Evolutionary conservation across 2,888 invertebrate species (phyloP).

Genomic region (Corythucha ciliata): DNA sequence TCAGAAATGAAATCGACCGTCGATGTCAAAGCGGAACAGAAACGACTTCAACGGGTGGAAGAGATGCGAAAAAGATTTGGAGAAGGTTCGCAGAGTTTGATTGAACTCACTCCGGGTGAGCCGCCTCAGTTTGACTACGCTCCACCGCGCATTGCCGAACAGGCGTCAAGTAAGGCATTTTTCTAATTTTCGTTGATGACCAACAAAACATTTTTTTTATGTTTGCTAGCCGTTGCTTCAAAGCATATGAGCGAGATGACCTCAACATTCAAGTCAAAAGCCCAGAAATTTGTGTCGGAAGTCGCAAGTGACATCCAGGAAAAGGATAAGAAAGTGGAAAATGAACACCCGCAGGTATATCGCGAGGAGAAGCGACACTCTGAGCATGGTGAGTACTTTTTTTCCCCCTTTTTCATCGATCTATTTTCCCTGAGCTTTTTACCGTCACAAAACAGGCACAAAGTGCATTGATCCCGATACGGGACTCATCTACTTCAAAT

Average conservation of each 20-base stretch:
- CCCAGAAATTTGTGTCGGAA: conserved; percentile 57
- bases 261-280: conserved; percentile 56
- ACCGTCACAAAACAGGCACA: conserved; percentile 47
- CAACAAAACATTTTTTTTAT: too few species aligned
- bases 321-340: conserved; percentile 38
- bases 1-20: conserved; percentile 20
- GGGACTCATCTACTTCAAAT: conserved; percentile 69
- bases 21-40: conserved; percentile 37
- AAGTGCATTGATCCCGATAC: conserved; percentile 68
- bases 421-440: not conserved
- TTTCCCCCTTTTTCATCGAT: not conserved
- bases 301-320: conserved; percentile 52
- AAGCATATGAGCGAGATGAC: conserved; percentile 59
- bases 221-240: conserved; percentile 46
- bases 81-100: conserved; percentile 37
- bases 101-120: conserved; percentile 48
- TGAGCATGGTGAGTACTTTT: conserved; percentile 55
- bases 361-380: conserved; percentile 60
- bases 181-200: not conserved
- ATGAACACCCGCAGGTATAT: conserved; percentile 56
- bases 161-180: conserved; percentile 29
- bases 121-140: conserved; percentile 52
- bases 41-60: conserved; percentile 39
- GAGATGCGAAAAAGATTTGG: conserved; percentile 40
- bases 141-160: conserved; percentile 40